Evolutionary conservation across 2,113 vertebrate genomes (phyloP).

Genomic region (Felis chaus): DNA sequence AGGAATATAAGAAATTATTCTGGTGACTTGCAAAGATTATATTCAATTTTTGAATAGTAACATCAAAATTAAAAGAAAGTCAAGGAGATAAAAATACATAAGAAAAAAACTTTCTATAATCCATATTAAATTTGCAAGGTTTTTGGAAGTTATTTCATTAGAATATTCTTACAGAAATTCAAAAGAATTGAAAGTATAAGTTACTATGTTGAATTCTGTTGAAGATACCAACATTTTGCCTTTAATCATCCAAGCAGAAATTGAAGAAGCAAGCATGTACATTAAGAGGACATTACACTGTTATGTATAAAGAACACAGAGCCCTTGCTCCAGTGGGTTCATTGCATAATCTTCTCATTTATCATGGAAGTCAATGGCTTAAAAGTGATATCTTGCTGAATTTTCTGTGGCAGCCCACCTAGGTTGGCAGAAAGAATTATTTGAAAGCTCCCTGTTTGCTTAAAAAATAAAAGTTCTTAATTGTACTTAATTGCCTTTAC

Average conservation of each 20-base stretch:
- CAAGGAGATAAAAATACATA: background rate
- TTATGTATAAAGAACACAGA: background rate
- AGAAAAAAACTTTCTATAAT: background rate
- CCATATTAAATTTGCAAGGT: background rate
- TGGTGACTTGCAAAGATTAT: background rate
- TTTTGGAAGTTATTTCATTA: background rate
- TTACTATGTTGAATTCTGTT: background rate
- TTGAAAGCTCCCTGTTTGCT: background rate
- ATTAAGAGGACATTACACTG: background rate
- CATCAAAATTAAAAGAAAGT: background rate
- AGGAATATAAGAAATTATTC: background rate
- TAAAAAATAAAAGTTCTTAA: background rate
- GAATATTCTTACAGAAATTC: background rate
- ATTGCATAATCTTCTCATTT: background rate
- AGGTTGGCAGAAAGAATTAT: background rate
- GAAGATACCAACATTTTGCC: background rate
- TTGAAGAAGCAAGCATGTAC: background rate
- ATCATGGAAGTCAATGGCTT: background rate
- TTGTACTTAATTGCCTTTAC: background rate
- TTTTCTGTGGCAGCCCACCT: background rate
- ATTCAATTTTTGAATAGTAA: background rate
- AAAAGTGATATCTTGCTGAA: background rate
- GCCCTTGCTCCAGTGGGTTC: background rate
- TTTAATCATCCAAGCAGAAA: background rate
- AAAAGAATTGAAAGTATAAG: background rate